These are phyloP conservation scores for Apodemia arnacis DNA, from an alignment of 2,888 invertebrate genomes.

Conservation along the genomic window DNA sequence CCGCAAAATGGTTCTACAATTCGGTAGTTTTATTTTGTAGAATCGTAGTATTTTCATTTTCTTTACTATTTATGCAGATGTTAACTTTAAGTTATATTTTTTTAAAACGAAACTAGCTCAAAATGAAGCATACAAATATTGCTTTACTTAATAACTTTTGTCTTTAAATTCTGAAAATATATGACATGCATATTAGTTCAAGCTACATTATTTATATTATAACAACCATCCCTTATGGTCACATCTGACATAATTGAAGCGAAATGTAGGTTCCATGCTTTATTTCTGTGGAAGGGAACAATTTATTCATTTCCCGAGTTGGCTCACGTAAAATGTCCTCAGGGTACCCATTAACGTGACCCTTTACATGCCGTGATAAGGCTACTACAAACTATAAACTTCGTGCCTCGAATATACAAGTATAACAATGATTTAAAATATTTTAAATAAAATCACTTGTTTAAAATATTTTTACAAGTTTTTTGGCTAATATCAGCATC, in stretches of 20 bases:
- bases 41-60: no score
- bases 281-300: not conserved
- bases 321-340: not conserved
- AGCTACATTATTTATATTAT: not conserved
- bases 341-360: slow-evolving; percentile 7
- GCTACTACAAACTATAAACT: slow-evolving; percentile 10
- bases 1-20: no score
- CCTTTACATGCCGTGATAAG: slow-evolving; percentile 8
- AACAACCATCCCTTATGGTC: slow-evolving; percentile 8
- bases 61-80: no score
- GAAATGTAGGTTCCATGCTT: not conserved
- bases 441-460: no score
- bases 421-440: not conserved
- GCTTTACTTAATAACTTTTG: not conserved
- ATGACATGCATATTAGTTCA: not conserved
- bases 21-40: no score
- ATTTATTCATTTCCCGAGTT: not conserved
- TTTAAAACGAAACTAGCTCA: no score
- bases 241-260: slow-evolving; percentile 11
- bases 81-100: no score
- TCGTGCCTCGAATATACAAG: not conserved
- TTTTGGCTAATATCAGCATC: no score
- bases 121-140: no score
- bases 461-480: no score
- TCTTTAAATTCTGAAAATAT: not conserved